phyloP scores from a whole-genome alignment of 1,140 invertebrate species.

The Macrosteles quadrilineatus region DNA sequence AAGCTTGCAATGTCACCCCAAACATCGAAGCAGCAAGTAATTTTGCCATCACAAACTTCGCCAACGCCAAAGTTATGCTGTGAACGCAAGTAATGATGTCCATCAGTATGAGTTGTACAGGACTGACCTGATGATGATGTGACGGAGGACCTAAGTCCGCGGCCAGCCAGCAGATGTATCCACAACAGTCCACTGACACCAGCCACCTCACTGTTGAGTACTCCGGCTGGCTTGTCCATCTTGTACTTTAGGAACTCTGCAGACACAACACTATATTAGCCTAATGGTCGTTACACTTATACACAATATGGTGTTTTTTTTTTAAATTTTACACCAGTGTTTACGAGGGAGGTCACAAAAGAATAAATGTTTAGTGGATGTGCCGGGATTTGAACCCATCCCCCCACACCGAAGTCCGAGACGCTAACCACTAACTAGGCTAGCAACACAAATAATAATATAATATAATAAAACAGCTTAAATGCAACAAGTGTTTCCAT shows the following conservation, averaged over 20 bases:
- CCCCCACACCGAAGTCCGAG: no score
- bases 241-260: constrained; percentile 90
- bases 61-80: not conserved
- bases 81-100: not conserved
- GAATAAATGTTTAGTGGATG: no score
- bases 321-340: no score
- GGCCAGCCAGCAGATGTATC: constrained; percentile 87
- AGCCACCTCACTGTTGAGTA: constrained; percentile 47
- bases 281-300: no score
- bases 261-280: constrained; percentile 1
- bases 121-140: constrained; percentile 64
- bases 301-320: no score
- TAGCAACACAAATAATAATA: no score
- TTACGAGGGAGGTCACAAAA: no score
- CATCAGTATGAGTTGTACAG: constrained; percentile 46
- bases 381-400: no score
- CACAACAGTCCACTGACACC: constrained; percentile 87
- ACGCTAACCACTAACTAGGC: no score
- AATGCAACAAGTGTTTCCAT: no score
- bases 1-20: not conserved
- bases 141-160: constrained; percentile 78
- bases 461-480: no score
- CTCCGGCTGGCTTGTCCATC: constrained; percentile 68
- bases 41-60: not conserved
- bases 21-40: not conserved